Percentiles rank a stretch among this genome's conserved stretches.
Conservation (phyloP, 1,140 invertebrate species). For the Bursaphelenchus mucronatus region DNA sequence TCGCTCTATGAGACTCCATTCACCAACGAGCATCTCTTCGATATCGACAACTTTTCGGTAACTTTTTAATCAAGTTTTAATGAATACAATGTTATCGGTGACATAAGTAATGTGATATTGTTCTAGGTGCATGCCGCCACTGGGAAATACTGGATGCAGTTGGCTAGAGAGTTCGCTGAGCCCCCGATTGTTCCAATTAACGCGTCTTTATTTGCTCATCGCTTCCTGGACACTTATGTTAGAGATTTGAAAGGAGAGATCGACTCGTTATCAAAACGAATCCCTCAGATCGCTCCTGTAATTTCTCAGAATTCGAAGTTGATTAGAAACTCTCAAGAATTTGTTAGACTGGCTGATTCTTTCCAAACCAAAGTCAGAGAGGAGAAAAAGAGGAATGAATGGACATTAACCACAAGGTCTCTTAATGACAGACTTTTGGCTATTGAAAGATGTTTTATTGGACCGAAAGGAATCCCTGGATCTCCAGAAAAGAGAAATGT, state of each 20-base stretch:
- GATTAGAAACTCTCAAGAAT: constrained; percentile 33
- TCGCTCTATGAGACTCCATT: constrained; percentile 63
- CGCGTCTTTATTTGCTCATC: constrained; percentile 35
- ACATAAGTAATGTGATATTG: neutral
- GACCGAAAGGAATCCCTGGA: constrained; percentile 32
- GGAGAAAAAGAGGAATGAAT: constrained; percentile 10
- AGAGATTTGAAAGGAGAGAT: constrained; percentile 29
- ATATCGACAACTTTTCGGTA: constrained; percentile 50
- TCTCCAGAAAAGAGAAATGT: constrained; percentile 44
- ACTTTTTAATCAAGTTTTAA: neutral
- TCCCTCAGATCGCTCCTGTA: constrained; percentile 20
- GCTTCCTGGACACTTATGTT: constrained; percentile 37
- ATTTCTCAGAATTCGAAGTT: constrained; percentile 26
- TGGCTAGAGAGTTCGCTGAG: constrained; percentile 61
- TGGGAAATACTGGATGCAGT: constrained; percentile 59
- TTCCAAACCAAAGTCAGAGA: constrained; percentile 29
- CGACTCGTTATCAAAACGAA: neutral
- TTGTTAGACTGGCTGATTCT: constrained; percentile 27
- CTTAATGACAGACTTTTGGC: constrained; percentile 38
- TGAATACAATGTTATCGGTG: no score
- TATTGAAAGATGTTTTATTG: constrained; percentile 55
- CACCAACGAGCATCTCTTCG: constrained; percentile 61
- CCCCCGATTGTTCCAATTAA: constrained; percentile 62
- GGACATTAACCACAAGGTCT: neutral
- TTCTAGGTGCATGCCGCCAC: constrained; percentile 58